A percentile compares a stretch with the other conserved stretches of the same genome.
These are phyloP conservation scores for Oppia nitens DNA, from an alignment of 1,140 invertebrate genomes.

Conservation along the genomic window DNA sequence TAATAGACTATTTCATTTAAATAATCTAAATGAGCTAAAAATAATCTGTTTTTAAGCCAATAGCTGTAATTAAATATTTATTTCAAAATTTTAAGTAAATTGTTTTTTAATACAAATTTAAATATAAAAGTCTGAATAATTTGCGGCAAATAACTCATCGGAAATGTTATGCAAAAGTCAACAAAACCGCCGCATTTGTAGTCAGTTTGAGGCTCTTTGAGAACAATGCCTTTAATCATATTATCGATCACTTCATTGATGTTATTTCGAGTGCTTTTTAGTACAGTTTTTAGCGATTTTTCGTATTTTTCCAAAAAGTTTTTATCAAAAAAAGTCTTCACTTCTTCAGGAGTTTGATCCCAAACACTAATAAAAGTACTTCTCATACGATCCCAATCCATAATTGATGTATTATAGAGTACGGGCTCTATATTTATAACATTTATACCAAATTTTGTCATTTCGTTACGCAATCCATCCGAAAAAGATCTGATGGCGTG, in stretches of 20 bases:
- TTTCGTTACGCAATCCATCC: constrained; percentile 35
- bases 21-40: too few species aligned
- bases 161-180: background rate
- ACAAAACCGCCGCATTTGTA: background rate
- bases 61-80: too few species aligned
- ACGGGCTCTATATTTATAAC: constrained; percentile 34
- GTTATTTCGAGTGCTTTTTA: constrained; percentile 18
- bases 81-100: too few species aligned
- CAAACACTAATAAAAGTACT: constrained; percentile 17
- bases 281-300: constrained; percentile 9
- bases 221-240: constrained; percentile 26
- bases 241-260: constrained; percentile 27
- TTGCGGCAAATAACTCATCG: background rate
- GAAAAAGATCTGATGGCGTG: constrained; percentile 34
- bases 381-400: background rate
- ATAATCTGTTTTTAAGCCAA: too few species aligned
- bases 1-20: too few species aligned
- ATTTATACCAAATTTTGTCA: constrained; percentile 34
- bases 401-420: constrained; percentile 8
- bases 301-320: constrained; percentile 27
- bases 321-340: constrained; percentile 27
- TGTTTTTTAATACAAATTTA: background rate
- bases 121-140: background rate
- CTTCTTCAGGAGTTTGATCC: constrained; percentile 25
- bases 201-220: constrained; percentile 11